Evolutionary conservation across 2,797 vertebrate genomes (phyloP), one percentile per base, ranked within the genome.

Genomic region (Halcyon leucocephala): DNA sequence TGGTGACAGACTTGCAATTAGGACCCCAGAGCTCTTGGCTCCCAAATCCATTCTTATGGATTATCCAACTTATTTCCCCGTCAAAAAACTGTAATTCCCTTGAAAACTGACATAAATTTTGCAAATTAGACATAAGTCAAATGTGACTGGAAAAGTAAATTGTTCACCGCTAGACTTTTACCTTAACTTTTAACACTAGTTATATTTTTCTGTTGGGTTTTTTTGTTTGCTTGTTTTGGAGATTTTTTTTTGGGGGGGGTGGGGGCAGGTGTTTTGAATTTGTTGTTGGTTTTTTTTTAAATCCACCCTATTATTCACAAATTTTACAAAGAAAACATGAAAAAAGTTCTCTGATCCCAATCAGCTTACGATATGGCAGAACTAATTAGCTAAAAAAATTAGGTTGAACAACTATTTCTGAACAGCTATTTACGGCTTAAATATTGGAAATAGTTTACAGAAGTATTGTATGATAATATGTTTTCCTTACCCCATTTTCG

Each of bases 401-500:
- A 72, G 37, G 28, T 7, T 83, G 71, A 70, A 90, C 5, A 13
- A 17, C 17, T 42, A 31, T 62, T 81, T 94, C 82, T 95, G 48
- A 70, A 21, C n/a, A 91, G 57, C n/a, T 67, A 28, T 89, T 46
- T 67, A 86, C 51, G 46, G 60, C 26, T 82, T 49, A 80, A 37
- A 37, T 51, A 95, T 4, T 58, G 39, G 51, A 91, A 95, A 70
- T 2, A 73, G 17, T 51, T 77, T 73, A 77, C 25, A 73, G 54
- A 91, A 91, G 58, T 42, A 66, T 3, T 57, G 55, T 4, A 93
- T n/a, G 12, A 46, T 8, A 44, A 26, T 3, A 5, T 19, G 28
- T 64, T 84, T 78, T 94, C 94, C 99, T 99, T 98, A 99, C 99
- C 99, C 99, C 99, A 99, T 97, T 99, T 99, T 98, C 99, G 98